Percentiles rank a stretch among this genome's conserved stretches.
phyloP scores from a whole-genome alignment of 2,113 vertebrate species.

The Pampusana beccarii region DNA sequence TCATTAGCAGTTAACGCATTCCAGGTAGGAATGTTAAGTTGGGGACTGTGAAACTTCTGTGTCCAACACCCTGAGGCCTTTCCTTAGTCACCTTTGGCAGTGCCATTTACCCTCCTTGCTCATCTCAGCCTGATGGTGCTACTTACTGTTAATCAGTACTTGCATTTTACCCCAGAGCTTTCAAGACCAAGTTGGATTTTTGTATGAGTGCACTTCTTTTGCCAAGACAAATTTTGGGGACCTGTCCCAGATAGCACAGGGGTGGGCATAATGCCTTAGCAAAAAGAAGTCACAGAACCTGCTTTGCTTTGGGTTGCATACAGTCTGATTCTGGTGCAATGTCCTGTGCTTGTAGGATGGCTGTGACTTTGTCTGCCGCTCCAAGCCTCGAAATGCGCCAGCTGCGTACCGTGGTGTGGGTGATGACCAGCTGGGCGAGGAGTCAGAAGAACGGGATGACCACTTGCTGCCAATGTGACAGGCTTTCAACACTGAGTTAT shows the following conservation, averaged over 20 bases:
- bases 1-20: background rate
- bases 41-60: background rate
- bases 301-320: background rate
- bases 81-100: background rate
- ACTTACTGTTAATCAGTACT: background rate
- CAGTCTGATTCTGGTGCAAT: background rate
- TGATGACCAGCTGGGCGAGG: slow-evolving; percentile 87
- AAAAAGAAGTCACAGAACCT: background rate
- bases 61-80: background rate
- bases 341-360: slow-evolving; percentile 83
- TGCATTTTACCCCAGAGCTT: background rate
- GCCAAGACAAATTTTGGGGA: background rate
- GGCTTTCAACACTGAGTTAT: background rate
- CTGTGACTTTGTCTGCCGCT: slow-evolving; percentile 95
- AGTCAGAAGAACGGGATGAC: slow-evolving; percentile 93
- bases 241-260: background rate
- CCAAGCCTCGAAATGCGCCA: slow-evolving; percentile 78
- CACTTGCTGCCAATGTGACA: slow-evolving; percentile 86
- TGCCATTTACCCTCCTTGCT: background rate
- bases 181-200: accelerated
- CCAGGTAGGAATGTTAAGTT: background rate
- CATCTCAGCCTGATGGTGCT: background rate
- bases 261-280: background rate
- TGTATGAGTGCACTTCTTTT: background rate
- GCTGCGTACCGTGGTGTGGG: slow-evolving; percentile 85